Evolutionary conservation across 1,140 invertebrate species (phyloP).

Genomic region (Bombus balteatus): DNA sequence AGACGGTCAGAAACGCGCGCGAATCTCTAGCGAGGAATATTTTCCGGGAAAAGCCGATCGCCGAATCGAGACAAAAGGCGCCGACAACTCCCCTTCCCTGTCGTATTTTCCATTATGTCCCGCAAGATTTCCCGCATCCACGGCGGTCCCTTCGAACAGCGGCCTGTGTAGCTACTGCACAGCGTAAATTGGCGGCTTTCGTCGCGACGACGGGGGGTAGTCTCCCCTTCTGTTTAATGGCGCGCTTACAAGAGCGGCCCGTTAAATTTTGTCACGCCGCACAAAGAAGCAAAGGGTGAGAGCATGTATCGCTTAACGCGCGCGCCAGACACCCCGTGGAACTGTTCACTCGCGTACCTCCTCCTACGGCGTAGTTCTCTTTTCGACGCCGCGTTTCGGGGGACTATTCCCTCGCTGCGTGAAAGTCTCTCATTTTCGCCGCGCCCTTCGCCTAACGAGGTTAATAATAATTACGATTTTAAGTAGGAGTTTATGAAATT

Average conservation of each 20-base stretch:
- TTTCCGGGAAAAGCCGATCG: not conserved
- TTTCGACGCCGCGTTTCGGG: slow-evolving; percentile 5
- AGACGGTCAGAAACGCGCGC: not conserved
- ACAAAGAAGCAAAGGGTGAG: slow-evolving; percentile 66
- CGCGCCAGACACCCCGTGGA: slow-evolving; percentile 42
- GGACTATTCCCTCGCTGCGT: not conserved
- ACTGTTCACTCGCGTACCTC: not conserved
- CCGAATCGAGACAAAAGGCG: too few species aligned
- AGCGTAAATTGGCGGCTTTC: slow-evolving; percentile 67
- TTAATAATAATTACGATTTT: slow-evolving; percentile 64
- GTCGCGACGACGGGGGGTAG: slow-evolving; percentile 48
- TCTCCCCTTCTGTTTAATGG: slow-evolving; percentile 57
- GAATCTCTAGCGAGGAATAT: slow-evolving; percentile 18
- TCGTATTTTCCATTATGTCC: slow-evolving; percentile 63
- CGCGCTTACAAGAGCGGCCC: slow-evolving; percentile 61
- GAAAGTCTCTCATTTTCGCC: slow-evolving; percentile 48
- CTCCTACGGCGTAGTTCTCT: not conserved
- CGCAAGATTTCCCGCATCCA: slow-evolving; percentile 66
- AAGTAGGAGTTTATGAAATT: slow-evolving; percentile 48
- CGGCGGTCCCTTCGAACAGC: slow-evolving; percentile 13
- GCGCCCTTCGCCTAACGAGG: slow-evolving; percentile 40
- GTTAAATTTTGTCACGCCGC: slow-evolving; percentile 66
- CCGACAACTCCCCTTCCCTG: slow-evolving; percentile 6
- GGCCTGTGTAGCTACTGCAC: not conserved
- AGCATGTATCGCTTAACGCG: slow-evolving; percentile 59